Base-by-base conservation (phyloP, 2,888 invertebrate species). In the Himalopsyche tibetana region DNA sequence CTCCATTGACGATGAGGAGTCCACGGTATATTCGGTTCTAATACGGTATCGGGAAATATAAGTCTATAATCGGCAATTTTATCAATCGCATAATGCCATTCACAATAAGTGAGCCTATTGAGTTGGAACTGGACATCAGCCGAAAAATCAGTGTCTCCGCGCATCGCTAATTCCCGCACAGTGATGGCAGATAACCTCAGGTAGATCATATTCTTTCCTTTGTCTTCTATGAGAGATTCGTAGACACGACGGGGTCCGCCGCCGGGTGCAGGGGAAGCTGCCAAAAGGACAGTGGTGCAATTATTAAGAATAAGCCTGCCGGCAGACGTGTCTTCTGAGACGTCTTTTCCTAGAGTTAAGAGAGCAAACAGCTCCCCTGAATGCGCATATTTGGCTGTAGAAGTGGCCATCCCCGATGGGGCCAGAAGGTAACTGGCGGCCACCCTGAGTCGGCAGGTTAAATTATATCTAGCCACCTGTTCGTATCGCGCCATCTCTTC, bases 1-100 rank as follows among this genome's bases (percentile, higher is more conserved):
- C 94, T 94, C 95, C 96, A 96, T 90, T 95, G 95, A 86, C 95
- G 94, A 83, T 94, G 94, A 15, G 95, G 95, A 51, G 94, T 95
- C 95, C 95, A 96, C 0, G 95, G 95, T 89, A 96, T 95, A 89
- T 93, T 93, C 5, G 95, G 95, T 88, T 94, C 94, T 56, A 94
- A 90, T 85, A 93, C 94, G 42, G 94, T 94, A 87, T 95, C 94
- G 0, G 97, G 96, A 90, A 97, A 96, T 55, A 97, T 95, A 63
- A 96, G 92, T 81, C 94, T 94, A 84, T 96, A 94, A 89, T 96
- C 95, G 0, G 95, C 94, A 74, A 97, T 94, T 90, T 95, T 94
- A 90, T 97, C 97, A 38, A 97, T 94, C 0, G 97, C 96, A 90
- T 95, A 94, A 90, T 97, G 97, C 96, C 97, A 97, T 90, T 97